phyloP scores from a whole-genome alignment of 1,140 invertebrate species.

The Schlechtendalia chinensis region DNA sequence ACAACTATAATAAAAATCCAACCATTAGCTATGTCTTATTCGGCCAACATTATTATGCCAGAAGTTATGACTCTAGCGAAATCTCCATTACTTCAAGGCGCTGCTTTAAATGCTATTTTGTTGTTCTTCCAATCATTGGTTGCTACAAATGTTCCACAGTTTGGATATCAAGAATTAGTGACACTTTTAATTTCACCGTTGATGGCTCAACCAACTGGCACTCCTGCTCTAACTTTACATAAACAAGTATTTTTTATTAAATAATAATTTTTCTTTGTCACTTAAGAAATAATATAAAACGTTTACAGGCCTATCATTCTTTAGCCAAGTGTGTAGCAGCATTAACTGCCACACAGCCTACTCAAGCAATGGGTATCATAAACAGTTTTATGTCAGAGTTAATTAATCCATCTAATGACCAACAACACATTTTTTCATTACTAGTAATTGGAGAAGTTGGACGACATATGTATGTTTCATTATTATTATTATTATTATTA shows the following conservation, averaged over 20 bases:
- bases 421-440: conserved; percentile 86
- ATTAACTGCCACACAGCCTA: conserved; percentile 74
- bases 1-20: conserved; percentile 72
- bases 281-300: not conserved
- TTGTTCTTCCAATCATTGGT: conserved; percentile 88
- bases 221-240: conserved; percentile 51
- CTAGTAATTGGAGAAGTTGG: conserved; percentile 96
- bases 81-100: conserved; percentile 82
- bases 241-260: conserved; percentile 52
- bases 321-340: conserved; percentile 94
- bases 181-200: conserved; percentile 69
- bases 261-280: not conserved
- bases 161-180: conserved; percentile 78
- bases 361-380: conserved; percentile 77
- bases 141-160: conserved; percentile 71
- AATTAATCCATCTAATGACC: conserved; percentile 70
- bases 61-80: conserved; percentile 83
- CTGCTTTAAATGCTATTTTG: conserved; percentile 36
- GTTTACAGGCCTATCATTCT: conserved; percentile 77
- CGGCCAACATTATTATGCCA: conserved; percentile 70
- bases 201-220: conserved; percentile 47
- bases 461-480: conserved; percentile 74
- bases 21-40: conserved; percentile 67
- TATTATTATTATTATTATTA: not conserved
- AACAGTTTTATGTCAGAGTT: conserved; percentile 83